A percentile compares a stretch with the other conserved stretches of the same genome.
These are phyloP conservation scores for Cygnus atratus DNA, from an alignment of 2,113 vertebrate species.

Conservation along the genomic window DNA sequence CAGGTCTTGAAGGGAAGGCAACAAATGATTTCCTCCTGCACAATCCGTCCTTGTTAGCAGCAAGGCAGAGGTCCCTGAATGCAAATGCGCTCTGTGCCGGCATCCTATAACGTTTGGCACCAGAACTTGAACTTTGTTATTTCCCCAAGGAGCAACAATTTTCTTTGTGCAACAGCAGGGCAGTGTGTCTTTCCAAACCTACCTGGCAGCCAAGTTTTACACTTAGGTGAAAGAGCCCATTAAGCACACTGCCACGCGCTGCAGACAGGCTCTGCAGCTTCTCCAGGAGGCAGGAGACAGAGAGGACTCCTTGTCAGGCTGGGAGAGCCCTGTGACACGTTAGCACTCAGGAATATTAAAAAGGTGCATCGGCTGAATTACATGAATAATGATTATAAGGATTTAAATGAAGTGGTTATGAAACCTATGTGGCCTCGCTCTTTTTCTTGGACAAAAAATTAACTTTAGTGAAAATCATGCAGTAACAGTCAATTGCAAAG, in stretches of 20 bases:
- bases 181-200: background rate
- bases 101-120: conserved; percentile 24
- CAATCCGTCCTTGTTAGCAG: conserved; percentile 54
- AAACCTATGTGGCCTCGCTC: fast-evolving
- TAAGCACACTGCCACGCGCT: background rate
- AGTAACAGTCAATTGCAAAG: background rate
- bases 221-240: conserved; percentile 22
- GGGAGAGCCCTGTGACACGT: background rate
- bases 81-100: conserved; percentile 2
- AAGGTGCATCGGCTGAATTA: background rate
- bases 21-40: background rate
- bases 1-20: background rate
- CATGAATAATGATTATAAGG: background rate
- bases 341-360: background rate
- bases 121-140: conserved; percentile 2
- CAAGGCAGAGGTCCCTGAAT: conserved; percentile 24
- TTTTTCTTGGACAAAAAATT: background rate
- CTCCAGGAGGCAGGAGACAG: background rate
- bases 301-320: background rate
- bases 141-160: conserved; percentile 27
- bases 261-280: background rate
- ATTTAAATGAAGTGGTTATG: background rate
- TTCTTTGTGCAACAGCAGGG: conserved; percentile 33
- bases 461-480: background rate
- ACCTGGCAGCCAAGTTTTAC: conserved; percentile 21